Evolutionary conservation across 2,113 vertebrate species (phyloP).

Genomic region (Miniopterus natalensis): DNA sequence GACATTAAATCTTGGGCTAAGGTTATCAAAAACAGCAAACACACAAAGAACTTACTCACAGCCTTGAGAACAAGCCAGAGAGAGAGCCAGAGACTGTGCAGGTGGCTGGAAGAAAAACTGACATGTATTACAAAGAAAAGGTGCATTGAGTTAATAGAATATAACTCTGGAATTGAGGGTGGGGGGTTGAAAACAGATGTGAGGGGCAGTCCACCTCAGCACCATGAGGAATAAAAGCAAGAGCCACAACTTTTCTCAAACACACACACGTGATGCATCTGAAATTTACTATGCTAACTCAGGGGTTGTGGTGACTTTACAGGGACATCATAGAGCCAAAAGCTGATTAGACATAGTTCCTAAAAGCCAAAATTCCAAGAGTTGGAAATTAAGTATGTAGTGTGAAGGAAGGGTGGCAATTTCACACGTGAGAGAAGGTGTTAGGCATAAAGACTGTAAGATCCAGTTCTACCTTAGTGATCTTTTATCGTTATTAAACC

Average conservation of each 20-base stretch:
- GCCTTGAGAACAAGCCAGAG: conserved; percentile 68
- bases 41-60: conserved; percentile 77
- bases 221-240: not conserved
- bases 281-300: not conserved
- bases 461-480: not conserved
- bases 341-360: not conserved
- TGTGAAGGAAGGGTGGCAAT: too few relatives aligned
- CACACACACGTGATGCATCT: not conserved
- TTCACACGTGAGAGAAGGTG: not conserved
- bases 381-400: not conserved
- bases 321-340: not conserved
- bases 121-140: conserved; percentile 77
- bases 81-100: conserved; percentile 50
- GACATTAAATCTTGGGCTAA: conserved; percentile 77
- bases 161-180: not conserved
- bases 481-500: not conserved
- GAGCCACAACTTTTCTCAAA: not conserved
- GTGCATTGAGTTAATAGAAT: conserved; percentile 67
- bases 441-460: not conserved
- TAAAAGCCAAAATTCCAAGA: not conserved
- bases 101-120: conserved; percentile 81
- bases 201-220: not conserved
- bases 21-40: conserved; percentile 81
- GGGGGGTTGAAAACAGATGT: conserved; percentile 53
- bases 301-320: not conserved